Evolutionary conservation across 37 sponge, comb jelly and placozoan species (phyloP), one percentile per base, ranked within the genome.

Genomic region (Corticium candelabrum): DNA sequence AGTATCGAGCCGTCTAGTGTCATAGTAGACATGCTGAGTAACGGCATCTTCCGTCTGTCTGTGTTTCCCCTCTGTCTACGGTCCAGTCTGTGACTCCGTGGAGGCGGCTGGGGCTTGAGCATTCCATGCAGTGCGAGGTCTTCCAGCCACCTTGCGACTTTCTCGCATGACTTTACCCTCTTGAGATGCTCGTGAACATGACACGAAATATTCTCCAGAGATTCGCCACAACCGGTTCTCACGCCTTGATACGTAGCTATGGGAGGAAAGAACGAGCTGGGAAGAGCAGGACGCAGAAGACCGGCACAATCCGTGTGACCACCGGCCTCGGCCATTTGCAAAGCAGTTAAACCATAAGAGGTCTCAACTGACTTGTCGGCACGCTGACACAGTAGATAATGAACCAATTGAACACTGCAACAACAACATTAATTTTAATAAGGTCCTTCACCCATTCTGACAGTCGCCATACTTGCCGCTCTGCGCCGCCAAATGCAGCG

Each of bases 401-500:
- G 62, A 50, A 50, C 62, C 15, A 50, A 11, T 11, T 50, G 15
- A 21, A 50, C 21, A 50, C 62, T 50, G 21, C 11, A 50, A 50
- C 15, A 50, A 50, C 11, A 11, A 50, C 62, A 21, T 50, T 11
- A 50, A 50, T 11, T 27, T 11, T 27, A 21, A 50, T 27, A 21
- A 50, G 62, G 62, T 27, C 11, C 11, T 27, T 27, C 62, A 21
- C 62, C 15, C 21, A 27, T 50, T 50, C 21, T 21, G 15, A 11
- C 62, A 11, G 15, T 21, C 62, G 11, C 21, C 62, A 27, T 21
- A 50, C 62, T 50, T 50, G 11, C 62, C 62, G 21, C 21, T 27
- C 62, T 50, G 62, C 62, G 62, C 82, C 4, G 82, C 75, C 75
- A 69, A 74, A 34, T 81, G 82, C 3, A 81, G 76, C 1, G 76